A percentile compares a stretch with the other conserved stretches of the same genome.
These are phyloP conservation scores for Scyliorhinus canicula DNA, from an alignment of 2,797 vertebrate species.

Conservation along the genomic window DNA sequence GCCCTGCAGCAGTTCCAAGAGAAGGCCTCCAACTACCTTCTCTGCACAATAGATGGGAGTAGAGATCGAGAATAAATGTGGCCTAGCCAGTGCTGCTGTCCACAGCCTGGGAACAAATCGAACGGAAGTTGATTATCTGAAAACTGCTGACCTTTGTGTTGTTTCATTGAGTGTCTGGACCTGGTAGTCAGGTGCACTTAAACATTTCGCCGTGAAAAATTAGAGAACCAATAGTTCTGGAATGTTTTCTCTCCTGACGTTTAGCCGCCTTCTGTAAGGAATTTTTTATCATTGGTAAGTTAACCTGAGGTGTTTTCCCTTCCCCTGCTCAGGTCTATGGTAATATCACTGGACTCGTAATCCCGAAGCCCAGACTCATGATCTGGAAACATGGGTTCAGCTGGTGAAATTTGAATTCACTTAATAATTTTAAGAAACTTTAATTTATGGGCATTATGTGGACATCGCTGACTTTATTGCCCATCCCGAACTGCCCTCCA, in stretches of 20 bases:
- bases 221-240: too few relatives aligned
- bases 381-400: too few relatives aligned
- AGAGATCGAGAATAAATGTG: background rate
- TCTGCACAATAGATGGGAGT: too few relatives aligned
- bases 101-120: background rate
- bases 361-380: too few relatives aligned
- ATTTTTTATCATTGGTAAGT: background rate
- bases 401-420: too few relatives aligned
- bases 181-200: background rate
- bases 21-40: background rate
- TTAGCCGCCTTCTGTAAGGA: background rate
- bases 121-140: background rate
- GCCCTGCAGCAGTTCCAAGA: background rate
- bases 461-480: too few relatives aligned
- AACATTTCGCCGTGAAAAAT: background rate
- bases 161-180: background rate
- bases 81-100: background rate
- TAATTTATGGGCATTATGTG: too few relatives aligned
- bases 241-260: background rate
- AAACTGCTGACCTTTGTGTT: background rate
- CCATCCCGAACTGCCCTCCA: too few relatives aligned
- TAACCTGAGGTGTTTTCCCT: too few relatives aligned
- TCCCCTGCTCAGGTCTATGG: too few relatives aligned
- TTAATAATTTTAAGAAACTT: too few relatives aligned
- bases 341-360: too few relatives aligned